These are phyloP conservation scores for Pelmatolapia mariae DNA, from an alignment of 2,113 vertebrate genomes.

Conservation along the genomic window DNA sequence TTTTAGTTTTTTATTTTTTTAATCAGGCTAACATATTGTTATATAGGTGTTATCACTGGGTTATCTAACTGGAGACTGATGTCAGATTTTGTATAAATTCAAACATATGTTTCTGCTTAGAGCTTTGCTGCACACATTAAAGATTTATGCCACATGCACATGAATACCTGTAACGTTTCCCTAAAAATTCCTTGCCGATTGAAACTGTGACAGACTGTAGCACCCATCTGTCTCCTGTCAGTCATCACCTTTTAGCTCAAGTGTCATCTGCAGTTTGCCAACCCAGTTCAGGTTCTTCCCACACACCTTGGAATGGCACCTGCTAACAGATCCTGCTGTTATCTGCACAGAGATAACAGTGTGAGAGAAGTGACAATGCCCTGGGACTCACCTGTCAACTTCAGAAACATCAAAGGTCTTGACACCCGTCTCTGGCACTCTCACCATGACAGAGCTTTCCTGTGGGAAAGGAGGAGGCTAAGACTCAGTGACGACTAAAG, in stretches of 20 bases:
- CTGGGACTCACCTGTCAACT: constrained; percentile 36
- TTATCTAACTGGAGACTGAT: not conserved
- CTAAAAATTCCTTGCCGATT: not conserved
- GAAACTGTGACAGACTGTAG: not conserved
- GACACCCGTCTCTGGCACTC: not conserved
- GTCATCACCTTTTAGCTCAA: constrained; percentile 18
- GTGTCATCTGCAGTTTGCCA: constrained; percentile 22
- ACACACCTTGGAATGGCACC: constrained; percentile 39
- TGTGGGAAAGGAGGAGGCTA: not conserved
- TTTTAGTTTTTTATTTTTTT: not conserved
- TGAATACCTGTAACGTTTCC: not conserved
- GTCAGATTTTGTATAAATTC: not conserved
- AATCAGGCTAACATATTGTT: not conserved
- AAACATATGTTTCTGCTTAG: not conserved
- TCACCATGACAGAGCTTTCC: not conserved
- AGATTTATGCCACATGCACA: not conserved
- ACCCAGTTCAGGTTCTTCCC: constrained; percentile 2
- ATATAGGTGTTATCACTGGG: not conserved
- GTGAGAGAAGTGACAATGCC: constrained; percentile 28
- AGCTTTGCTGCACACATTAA: not conserved
- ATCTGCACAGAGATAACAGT: constrained; percentile 25
- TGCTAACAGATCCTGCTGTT: constrained; percentile 46
- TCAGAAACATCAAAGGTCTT: constrained; percentile 29
- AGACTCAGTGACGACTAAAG: not conserved
- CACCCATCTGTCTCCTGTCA: not conserved